Base-by-base conservation (phyloP, 2,797 vertebrate species). In the Typhlichthys subterraneus region DNA sequence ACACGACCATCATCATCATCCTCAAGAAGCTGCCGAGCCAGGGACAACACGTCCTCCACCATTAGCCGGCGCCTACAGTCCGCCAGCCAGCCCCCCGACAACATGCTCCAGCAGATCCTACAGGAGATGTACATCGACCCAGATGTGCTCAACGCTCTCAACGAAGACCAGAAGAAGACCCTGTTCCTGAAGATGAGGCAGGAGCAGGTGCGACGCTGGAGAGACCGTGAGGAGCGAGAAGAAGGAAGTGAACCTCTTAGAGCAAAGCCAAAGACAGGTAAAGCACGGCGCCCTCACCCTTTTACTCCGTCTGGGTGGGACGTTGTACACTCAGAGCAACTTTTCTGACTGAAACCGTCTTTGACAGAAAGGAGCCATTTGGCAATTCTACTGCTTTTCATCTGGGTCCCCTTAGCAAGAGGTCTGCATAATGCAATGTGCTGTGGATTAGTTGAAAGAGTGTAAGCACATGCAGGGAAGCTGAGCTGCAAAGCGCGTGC, bases 101-200 rank as follows among this genome's bases (percentile, higher is more conserved):
- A 23, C 70, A 90, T 91, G 88, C 79, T 91, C 67, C 86, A 88
- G 81, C 93, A 94, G 88, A 93, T 94, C 49, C 72, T 94, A 42
- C 76, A 89, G 56, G 92, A 94, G 81, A 94, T 94, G 93, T 93
- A 91, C 85, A 85, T 94, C 46, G 93, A 94, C 66, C 93, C 93
- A 0, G 92, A 94, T n/a, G 88, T 94, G 29, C 83, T 94, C 51
- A 60, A 93, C 12, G 93, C 91, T 1, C 85, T 94, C 0, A 92
- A 92, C 0, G 93, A 94, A 5, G 93, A 94, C 56, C 93, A 94
- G 88, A 94, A 93, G 64, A 93, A 93, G 78, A 93, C 85, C 11
- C 78, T 94, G 62, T 94, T 93, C 74, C 77, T 93, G 67, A 94
- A 94, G 79, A 94, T 94, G 93, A 89, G 93, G 2, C 83, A 94